Base-by-base conservation (phyloP, 2,888 invertebrate species). In the Arctia plantaginis region DNA sequence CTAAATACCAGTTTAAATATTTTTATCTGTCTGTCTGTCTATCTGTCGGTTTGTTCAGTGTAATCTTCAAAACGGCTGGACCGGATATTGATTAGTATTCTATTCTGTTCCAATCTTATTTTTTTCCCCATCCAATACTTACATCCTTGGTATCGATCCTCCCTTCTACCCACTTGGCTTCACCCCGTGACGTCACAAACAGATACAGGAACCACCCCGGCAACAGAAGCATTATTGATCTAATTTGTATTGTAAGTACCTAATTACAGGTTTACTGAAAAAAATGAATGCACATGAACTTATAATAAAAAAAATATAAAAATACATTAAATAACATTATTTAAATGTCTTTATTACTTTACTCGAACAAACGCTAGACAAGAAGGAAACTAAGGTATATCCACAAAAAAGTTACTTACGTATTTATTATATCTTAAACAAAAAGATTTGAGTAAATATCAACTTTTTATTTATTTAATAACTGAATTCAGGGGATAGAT, bases 61-160 rank as follows among this genome's bases (percentile, higher is more conserved):
- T n/a, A n/a, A n/a, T n/a, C n/a, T n/a, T n/a, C n/a, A n/a, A n/a
- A n/a, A n/a, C n/a, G n/a, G n/a, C 35, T 35, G 6, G 35, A 3
- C 35, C 35, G 35, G 35, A 4, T 35, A 35, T 35, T 35, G n/a
- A 35, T 35, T 35, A 35, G 3, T 35, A 35, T 4, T 35, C 35
- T 35, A 35, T 35, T 35, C 35, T 47, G 20, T 47, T 20, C 47
- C 7, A 59, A 59, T 27, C 59, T 13, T 0, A 27, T 12, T 27
- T 47, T 20, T 27, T 59, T 59, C 4, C 55, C 3, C 27, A 12
- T 65, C 23, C 44, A 64, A 74, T 76, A 86, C 86, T 80, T 82
- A 97, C 97, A 84, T 97, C 96, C 78, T 96, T 96, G 3, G 97
- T 97, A 87, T 96, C 94, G 66, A 97, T 88, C 75, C 94, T 95